Evolutionary conservation across 2,113 vertebrate species (phyloP).

Genomic region (Ctenomys sociabilis): DNA sequence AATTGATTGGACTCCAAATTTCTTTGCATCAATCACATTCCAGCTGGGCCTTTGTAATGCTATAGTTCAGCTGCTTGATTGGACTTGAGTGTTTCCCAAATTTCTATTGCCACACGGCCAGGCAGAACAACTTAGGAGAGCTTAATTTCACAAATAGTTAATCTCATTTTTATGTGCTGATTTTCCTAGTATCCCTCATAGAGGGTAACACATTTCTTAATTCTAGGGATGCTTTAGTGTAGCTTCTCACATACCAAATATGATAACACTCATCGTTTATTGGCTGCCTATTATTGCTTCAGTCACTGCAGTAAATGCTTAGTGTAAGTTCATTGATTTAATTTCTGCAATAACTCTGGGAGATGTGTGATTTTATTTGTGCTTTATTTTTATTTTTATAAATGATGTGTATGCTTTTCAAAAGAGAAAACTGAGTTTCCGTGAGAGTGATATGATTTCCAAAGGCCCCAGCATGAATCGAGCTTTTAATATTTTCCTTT

Average conservation of each 20-base stretch:
- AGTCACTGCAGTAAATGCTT: constrained; percentile 42
- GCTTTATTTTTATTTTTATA: constrained; percentile 20
- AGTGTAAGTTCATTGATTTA: constrained; percentile 54
- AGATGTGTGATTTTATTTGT: neutral
- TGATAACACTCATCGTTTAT: constrained; percentile 17
- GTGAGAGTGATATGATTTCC: neutral
- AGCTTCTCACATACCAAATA: constrained; percentile 54
- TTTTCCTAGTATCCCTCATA: constrained; percentile 28
- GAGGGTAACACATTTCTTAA: constrained; percentile 61
- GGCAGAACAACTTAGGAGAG: neutral
- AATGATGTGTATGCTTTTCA: neutral
- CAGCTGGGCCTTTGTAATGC: neutral
- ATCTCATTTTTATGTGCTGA: constrained; percentile 56
- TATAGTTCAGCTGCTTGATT: neutral
- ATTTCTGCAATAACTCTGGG: constrained; percentile 42
- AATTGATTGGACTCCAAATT: neutral
- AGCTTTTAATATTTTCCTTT: neutral
- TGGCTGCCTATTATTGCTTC: constrained; percentile 44
- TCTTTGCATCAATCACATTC: neutral
- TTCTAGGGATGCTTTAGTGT: constrained; percentile 40
- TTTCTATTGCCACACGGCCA: neutral
- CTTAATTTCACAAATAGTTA: constrained; percentile 56
- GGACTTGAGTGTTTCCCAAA: neutral
- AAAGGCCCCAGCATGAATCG: too few relatives aligned
- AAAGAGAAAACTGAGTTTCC: neutral